Base-by-base conservation (phyloP, 1,140 invertebrate genomes). In the Chrysoperla carnea region DNA sequence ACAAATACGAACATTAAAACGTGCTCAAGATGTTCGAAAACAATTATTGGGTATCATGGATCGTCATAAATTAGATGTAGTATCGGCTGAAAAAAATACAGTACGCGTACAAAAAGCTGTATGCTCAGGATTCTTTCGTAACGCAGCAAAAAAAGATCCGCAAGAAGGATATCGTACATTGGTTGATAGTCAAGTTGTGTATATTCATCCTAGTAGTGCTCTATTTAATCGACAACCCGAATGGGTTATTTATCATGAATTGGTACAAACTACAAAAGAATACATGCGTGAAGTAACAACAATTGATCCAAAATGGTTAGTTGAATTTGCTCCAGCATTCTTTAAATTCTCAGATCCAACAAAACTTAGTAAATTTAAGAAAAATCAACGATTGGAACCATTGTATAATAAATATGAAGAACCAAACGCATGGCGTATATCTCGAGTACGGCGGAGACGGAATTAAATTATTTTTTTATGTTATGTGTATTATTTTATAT, bases 351-450 rank as follows among this genome's bases (percentile, higher is more conserved):
- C 88, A n/a, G 95, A 99, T 63, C 93, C 93, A 6, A 98, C 95
- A 0, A 98, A 96, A 63, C 70, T 99, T 0, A 96, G 91, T 56
- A 97, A 97, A 60, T 95, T 97, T 59, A 99, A 99, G 73, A 97
- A 97, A 63, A 97, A 98, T 67, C 93, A 99, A 70, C 74, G 93
- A 49, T 70, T 99, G 28, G 95, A 99, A 59, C 96, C 96, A 0
- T 64, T 99, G 0, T 94, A 94, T 61, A 99, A 99, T 61, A 99
- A 99, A 68, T 99, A 98, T 57, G 95, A 99, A 63, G 95, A 99
- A 62, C 87, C 94, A 0, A 99, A 99, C 63, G 83, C 93, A 0
- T 99, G 96, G 96, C 76, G 95, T 63, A 98, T 99, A 67, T 98
- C 94, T 0, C 68, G 94, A 52, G 87, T 94, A 37, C 70, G 91